Base-by-base conservation (phyloP, 2,888 invertebrate species). In the Parochlus steinenii region DNA sequence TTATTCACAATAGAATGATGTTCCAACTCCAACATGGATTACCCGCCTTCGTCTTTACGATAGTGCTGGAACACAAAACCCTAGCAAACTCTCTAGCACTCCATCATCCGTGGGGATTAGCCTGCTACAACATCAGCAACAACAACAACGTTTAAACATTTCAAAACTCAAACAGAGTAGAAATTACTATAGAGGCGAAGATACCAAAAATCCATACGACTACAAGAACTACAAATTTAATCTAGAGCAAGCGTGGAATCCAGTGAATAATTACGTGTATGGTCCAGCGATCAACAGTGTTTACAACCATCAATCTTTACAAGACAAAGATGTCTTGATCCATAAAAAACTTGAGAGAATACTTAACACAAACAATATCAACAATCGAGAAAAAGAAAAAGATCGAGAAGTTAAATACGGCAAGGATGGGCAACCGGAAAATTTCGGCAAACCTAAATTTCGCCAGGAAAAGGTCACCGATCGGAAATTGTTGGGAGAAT, bases 41-140 rank as follows among this genome's bases (percentile, higher is more conserved):
- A 78, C 77, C 19, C 66, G 75, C 46, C 57, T 81, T 41, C 66
- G 75, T 42, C 72, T 81, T 47, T 77, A 77, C 74, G 80, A 80
- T 54, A 78, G 76, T 34, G 69, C 69, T 43, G 65, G 65, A 33
- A 64, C 59, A 24, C 64, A 61, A 41, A 57, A 61, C 41, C 53
- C 57, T 33, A 50, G 53, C 34, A 58, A 56, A 41, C 49, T 50
- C 41, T 54, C 54, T 38, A 55, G 55, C 39, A 50, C 53, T 26
- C 56, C 58, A 31, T 53, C 55, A 25, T 16, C 36, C 11, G n/a
- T 23, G 17, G 36, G 36, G 4, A 15, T 30, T 17, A 12, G 30
- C 23, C 19, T 25, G 45, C 54, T 16, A 48, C 52, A 31, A 48
- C 52, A 28, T 48, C 53, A 2, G 48, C 53, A 6, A 48, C 15